Evolutionary conservation across 2,113 vertebrate species (phyloP), one percentile per base, ranked within the genome.

Genomic region (Nibea coibor): DNA sequence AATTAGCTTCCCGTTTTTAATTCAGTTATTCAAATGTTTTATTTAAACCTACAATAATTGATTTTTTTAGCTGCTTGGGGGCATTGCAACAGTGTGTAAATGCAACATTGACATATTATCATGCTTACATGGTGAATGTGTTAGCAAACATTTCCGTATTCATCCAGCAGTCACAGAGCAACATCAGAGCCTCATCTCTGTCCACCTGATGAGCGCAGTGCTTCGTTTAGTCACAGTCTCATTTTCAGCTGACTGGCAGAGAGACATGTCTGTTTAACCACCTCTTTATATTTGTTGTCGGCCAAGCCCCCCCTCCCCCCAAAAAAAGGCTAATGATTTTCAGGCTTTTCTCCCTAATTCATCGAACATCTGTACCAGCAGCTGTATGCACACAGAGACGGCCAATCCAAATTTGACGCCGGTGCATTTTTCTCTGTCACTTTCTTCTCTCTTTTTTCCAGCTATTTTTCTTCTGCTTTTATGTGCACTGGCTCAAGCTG

Each of bases 241-340:
- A 59, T 50, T 80, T 80, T 75, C 76, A 72, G 75, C 84, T 59
- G 68, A 54, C 43, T 43, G 64, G 20, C 26, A 72, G 35, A 67
- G 68, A 72, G 42, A 69, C 62, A 54, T 62, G 78, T 47, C 76
- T 68, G 65, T 82, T 75, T 66, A 72, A 79, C 56, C 80, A 50
- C 71, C 61, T 76, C 66, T 83, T 64, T 54, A 62, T 67, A 72
- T 83, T 82, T 74, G 79, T 67, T 62, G 73, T 67, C 54, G 6
- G 35, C 35, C 22, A 6, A 4, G 39, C 31, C 47, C 12, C 4
- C 14, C 20, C 6, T 10, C 20, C 10, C 8, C 20, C 20, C 8
- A 4, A 50, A 47, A 67, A 57, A 71, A 58, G 50, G 76, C 54
- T 80, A 82, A 90, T 86, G 78, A 84, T 80, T 90, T 79, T 90